Percentiles rank a stretch among this genome's conserved stretches.
Evolutionary conservation across 2,797 vertebrate genomes (phyloP).

Genomic region (Melanotaenia boesemani): DNA sequence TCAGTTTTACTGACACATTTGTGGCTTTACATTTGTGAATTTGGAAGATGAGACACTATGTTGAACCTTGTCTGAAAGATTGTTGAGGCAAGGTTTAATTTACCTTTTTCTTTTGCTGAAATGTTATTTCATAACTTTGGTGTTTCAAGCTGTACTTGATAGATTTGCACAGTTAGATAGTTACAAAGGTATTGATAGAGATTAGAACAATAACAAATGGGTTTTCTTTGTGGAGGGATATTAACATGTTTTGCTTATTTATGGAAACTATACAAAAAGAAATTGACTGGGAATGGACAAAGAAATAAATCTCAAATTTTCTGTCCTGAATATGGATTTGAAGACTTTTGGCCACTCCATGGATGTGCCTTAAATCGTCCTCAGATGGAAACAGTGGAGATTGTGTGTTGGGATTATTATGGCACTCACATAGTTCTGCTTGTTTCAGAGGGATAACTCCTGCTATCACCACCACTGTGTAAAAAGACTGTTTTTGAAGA

Average conservation of each 20-base stretch:
- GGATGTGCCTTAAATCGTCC: conserved; percentile 53
- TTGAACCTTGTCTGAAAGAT: conserved; percentile 62
- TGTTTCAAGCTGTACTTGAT: conserved; percentile 78
- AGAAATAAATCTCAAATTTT: conserved; percentile 38
- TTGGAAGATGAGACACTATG: conserved; percentile 28
- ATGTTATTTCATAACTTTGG: conserved; percentile 77
- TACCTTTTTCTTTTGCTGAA: conserved; percentile 71
- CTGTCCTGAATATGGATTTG: conserved; percentile 59
- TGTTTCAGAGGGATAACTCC: conserved; percentile 60
- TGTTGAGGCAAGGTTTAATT: conserved; percentile 68
- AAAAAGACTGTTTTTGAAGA: conserved; percentile 76
- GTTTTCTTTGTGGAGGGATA: conserved; percentile 55
- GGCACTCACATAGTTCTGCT: conserved; percentile 48
- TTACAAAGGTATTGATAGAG: conserved; percentile 67
- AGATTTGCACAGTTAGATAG: conserved; percentile 84
- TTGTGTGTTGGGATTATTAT: conserved; percentile 72
- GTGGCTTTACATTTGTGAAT: conserved; percentile 2
- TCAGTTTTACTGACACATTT: conserved; percentile 4
- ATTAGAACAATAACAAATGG: conserved; percentile 39
- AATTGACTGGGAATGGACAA: conserved; percentile 49
- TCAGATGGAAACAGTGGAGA: conserved; percentile 25
- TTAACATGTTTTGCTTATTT: conserved; percentile 70
- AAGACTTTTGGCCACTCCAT: conserved; percentile 48
- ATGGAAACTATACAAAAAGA: conserved; percentile 53
- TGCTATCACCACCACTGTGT: conserved; percentile 61